A percentile compares a stretch with the other conserved stretches of the same genome.
phyloP scores from a whole-genome alignment of 2,888 invertebrate genomes.

The Piscicola geometra region DNA sequence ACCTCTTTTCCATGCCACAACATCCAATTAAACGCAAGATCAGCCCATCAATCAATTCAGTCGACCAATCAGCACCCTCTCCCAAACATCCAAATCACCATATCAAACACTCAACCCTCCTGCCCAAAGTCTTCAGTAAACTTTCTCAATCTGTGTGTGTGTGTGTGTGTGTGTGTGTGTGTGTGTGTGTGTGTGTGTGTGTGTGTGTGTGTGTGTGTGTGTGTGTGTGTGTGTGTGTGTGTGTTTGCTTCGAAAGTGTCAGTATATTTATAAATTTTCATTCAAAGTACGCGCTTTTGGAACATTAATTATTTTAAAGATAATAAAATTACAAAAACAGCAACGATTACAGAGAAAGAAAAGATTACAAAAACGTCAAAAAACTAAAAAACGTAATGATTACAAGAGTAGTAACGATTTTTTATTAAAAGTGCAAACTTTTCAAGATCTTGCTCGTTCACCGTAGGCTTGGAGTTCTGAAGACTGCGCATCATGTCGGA shows the following conservation, averaged over 20 bases:
- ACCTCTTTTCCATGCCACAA: no score
- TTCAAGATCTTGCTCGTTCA: constrained; percentile 88
- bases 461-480: constrained; percentile 90
- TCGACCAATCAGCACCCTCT: no score
- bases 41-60: no score
- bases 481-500: constrained; percentile 87
- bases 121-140: constrained; percentile 98
- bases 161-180: no score
- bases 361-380: background rate
- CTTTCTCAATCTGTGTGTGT: constrained; percentile 71
- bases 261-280: no score
- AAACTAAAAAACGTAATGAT: background rate
- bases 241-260: background rate
- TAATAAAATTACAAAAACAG: background rate
- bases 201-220: no score
- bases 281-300: no score
- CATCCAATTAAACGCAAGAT: no score
- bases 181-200: no score
- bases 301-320: background rate
- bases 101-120: constrained; percentile 66
- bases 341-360: no score
- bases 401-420: background rate
- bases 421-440: constrained; percentile 59
- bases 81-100: background rate
- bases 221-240: background rate